Percentiles rank a stretch among this genome's conserved stretches.
phyloP scores from a whole-genome alignment of 2,113 vertebrate species.

The Saimiri boliviensis region DNA sequence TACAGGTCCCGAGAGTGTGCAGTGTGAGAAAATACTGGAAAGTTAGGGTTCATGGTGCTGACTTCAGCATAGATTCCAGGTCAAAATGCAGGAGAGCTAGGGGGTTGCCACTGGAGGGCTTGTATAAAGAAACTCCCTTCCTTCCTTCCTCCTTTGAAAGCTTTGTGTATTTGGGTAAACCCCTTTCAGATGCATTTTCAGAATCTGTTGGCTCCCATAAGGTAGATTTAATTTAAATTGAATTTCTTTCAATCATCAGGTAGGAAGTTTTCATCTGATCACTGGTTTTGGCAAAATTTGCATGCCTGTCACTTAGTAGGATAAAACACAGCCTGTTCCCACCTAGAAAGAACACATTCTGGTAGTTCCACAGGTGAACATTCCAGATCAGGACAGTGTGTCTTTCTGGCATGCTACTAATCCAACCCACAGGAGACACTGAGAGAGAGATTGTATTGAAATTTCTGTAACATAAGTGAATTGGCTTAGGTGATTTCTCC shows the following conservation, averaged over 20 bases:
- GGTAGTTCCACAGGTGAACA: not conserved
- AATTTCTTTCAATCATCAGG: not conserved
- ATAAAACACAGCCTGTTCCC: not conserved
- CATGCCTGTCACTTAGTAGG: constrained; percentile 10
- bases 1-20: not conserved
- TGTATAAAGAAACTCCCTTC: not conserved
- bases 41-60: not conserved
- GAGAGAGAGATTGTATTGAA: not conserved
- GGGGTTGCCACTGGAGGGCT: not conserved
- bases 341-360: not conserved
- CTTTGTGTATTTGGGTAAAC: not conserved
- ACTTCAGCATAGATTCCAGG: not conserved
- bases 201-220: not conserved
- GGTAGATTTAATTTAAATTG: not conserved
- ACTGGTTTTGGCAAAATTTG: constrained; percentile 30
- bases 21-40: not conserved
- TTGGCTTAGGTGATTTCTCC: not conserved
- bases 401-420: not conserved
- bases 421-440: not conserved
- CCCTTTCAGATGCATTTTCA: not conserved
- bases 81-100: not conserved
- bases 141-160: not conserved
- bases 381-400: not conserved
- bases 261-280: not conserved
- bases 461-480: not conserved